Base-by-base conservation (phyloP, 2,797 vertebrate species). In the Pseudocheirus occidentalis region DNA sequence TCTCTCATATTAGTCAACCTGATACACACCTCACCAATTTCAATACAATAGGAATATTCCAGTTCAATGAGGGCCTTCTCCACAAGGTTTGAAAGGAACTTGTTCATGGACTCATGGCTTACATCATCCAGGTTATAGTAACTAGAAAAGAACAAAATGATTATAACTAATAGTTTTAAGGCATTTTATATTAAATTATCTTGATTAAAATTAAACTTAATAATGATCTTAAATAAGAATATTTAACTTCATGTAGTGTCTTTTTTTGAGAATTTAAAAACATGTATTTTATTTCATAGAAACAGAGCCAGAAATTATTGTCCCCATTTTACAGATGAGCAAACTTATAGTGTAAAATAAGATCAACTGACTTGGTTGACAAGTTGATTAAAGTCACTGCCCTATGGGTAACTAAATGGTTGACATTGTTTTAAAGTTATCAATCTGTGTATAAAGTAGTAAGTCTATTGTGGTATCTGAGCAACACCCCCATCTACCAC, bases 51-150 rank as follows among this genome's bases (percentile, higher is more conserved):
- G 91, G 99, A 99, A 94, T 98, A 99, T 98, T 99, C 99, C 98
- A 99, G 98, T 97, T 99, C 99, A 95, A 99, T 97, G 81, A 99
- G 99, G 95, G 99, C 99, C 96, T 98, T 99, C 98, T 99, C 99
- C 98, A 99, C 99, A 97, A 99, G 98, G 97, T 87, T 98, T 14
- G 99, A 99, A 95, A 99, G 99, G 98, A 98, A 99, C 96, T 99
- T 99, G 98, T 99, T 99, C 95, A 99, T 98, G 92, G 99, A 99
- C 96, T 99, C 99, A 95, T 99, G 99, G 98, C 98, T 99, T 98
- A 99, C 97, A 98, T 99, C 99, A 93, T 99, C 99, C 93, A 99
- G 98, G 97, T 97, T 99, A 98, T 99, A 99, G 98, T 99, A 99
- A 98, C 99, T 99, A 97, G 95, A 98, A 94, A 98, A 98, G 18